phyloP scores from a whole-genome alignment of 2,888 invertebrate species.

The Drosophila basisetae region DNA sequence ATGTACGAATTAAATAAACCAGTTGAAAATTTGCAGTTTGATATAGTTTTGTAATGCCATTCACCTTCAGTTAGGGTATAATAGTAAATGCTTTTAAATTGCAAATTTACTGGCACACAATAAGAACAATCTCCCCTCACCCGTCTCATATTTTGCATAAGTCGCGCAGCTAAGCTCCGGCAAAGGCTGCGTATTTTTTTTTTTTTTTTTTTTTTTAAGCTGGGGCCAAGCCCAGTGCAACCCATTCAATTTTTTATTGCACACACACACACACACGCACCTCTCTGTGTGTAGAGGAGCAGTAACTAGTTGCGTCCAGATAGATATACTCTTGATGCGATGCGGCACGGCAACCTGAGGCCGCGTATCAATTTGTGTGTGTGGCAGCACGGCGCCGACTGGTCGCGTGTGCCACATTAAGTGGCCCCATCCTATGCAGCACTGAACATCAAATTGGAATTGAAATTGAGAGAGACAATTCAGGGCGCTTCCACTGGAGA shows the following conservation, averaged over 20 bases:
- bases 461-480: slow-evolving; percentile 17
- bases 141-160: slow-evolving; percentile 15
- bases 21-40: not conserved
- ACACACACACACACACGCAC: slow-evolving; percentile 1
- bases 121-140: not conserved
- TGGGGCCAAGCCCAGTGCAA: slow-evolving; percentile 40
- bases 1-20: not conserved
- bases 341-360: slow-evolving; percentile 69
- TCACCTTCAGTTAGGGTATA: not conserved
- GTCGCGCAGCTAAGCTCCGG: slow-evolving; percentile 5
- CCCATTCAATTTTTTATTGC: slow-evolving; percentile 24
- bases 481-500: slow-evolving; percentile 32
- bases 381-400: slow-evolving; percentile 55
- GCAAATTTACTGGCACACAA: slow-evolving; percentile 20
- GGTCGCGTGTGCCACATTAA: slow-evolving; percentile 76
- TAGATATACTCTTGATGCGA: slow-evolving; percentile 32
- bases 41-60: slow-evolving; percentile 1
- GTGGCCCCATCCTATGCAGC: slow-evolving; percentile 68
- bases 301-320: slow-evolving; percentile 6
- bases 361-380: slow-evolving; percentile 71
- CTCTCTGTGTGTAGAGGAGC: not conserved
- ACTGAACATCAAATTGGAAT: slow-evolving; percentile 32
- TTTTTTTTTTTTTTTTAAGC: slow-evolving; percentile 2
- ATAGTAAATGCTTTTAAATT: slow-evolving; percentile 8
- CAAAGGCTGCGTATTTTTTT: not conserved